Conservation (phyloP, 1,140 invertebrate genomes). For the Pseudomyrmex flavicornis region DNA sequence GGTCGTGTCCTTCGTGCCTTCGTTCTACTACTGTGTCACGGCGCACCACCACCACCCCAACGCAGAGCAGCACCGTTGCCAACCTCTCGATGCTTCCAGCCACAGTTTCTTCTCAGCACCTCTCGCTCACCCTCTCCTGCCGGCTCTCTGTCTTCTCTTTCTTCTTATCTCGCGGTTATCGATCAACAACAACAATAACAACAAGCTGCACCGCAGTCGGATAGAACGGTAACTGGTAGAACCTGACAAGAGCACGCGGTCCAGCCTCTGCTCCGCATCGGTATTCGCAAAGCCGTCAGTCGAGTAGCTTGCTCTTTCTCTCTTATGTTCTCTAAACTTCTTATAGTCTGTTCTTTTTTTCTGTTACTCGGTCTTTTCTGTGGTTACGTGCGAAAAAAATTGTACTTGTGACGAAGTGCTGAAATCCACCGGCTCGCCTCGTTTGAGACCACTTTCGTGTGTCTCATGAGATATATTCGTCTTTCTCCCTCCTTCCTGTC, state of each 20-base stretch:
- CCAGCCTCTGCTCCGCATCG: slow-evolving; percentile 15
- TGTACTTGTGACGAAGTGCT: slow-evolving; percentile 52
- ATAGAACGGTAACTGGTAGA: slow-evolving; percentile 14
- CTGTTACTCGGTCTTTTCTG: background rate
- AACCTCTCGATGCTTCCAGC: slow-evolving; percentile 29
- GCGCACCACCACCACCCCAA: slow-evolving; percentile 50
- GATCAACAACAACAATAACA: slow-evolving; percentile 64
- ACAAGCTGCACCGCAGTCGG: slow-evolving; percentile 33
- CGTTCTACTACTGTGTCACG: slow-evolving; percentile 60
- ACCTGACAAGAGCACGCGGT: slow-evolving; percentile 58
- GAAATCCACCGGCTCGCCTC: slow-evolving; percentile 68
- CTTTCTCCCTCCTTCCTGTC: slow-evolving; percentile 55
- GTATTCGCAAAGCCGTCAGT: slow-evolving; percentile 43
- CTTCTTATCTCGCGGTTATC: slow-evolving; percentile 31
- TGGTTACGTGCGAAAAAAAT: slow-evolving; percentile 47
- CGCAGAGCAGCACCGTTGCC: slow-evolving; percentile 14
- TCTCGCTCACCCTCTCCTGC: background rate
- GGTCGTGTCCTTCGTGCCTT: slow-evolving; percentile 57
- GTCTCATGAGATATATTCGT: slow-evolving; percentile 49
- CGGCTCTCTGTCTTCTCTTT: background rate
- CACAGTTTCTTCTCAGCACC: slow-evolving; percentile 27
- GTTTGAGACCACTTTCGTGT: slow-evolving; percentile 59
- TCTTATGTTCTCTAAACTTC: background rate
- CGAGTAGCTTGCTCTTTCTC: background rate
- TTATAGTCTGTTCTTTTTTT: background rate